Conservation (phyloP, 1,140 invertebrate species). For the Coenobita brevimanus region DNA sequence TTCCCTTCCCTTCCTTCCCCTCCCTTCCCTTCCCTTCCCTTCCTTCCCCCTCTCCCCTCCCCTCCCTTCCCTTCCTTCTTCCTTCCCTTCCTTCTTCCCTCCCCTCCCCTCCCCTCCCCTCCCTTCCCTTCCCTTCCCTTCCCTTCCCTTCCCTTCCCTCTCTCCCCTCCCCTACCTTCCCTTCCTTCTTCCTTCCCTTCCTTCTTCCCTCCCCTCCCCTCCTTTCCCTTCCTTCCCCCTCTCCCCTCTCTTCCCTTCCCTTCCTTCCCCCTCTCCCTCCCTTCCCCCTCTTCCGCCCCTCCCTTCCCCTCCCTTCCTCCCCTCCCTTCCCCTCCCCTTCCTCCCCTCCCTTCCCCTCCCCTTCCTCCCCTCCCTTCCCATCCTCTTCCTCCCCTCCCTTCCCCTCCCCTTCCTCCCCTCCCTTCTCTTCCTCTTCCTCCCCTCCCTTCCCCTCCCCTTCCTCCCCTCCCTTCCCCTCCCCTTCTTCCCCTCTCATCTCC, state of each 20-base stretch:
- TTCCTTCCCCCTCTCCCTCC: constrained; percentile 8
- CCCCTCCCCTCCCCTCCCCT: not conserved
- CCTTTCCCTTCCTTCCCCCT: not conserved
- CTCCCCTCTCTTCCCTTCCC: not conserved
- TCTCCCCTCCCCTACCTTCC: not conserved
- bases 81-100: not conserved
- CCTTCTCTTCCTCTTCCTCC: too few relatives aligned
- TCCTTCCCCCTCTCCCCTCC: not conserved
- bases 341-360: too few relatives aligned
- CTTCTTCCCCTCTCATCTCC: too few relatives aligned
- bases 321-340: too few relatives aligned
- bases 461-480: too few relatives aligned
- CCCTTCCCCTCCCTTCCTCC: too few relatives aligned
- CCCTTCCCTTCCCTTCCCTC: not conserved
- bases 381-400: too few relatives aligned
- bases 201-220: not conserved
- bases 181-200: not conserved
- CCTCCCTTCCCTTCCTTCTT: not conserved
- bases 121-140: not conserved
- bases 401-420: too few relatives aligned
- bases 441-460: too few relatives aligned
- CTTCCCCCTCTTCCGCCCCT: not conserved
- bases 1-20: not conserved
- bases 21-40: not conserved
- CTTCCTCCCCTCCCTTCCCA: too few relatives aligned